A percentile compares a stretch with the other conserved stretches of the same genome.
phyloP scores from a whole-genome alignment of 2,113 vertebrate genomes.

The Heteronetta atricapilla region DNA sequence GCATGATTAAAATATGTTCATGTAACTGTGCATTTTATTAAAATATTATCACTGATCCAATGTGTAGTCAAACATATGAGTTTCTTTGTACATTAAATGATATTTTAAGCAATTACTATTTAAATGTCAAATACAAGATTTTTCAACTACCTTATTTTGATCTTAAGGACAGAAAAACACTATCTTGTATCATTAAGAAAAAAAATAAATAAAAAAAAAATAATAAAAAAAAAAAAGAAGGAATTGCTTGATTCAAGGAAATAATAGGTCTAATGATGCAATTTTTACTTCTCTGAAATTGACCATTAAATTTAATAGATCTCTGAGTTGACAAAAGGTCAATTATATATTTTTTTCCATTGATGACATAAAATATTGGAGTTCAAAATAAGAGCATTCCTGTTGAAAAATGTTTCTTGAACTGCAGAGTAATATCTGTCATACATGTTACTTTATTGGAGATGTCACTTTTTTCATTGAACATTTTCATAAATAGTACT shows the following conservation, averaged over 20 bases:
- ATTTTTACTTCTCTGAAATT: neutral
- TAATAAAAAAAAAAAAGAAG: neutral
- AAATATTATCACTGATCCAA: neutral
- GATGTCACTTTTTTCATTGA: neutral
- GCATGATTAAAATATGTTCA: neutral
- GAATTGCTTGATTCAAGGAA: neutral
- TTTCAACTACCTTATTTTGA: neutral
- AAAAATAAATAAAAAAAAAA: too few species aligned
- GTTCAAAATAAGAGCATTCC: neutral
- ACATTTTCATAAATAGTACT: neutral
- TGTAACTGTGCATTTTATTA: neutral
- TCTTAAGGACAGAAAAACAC: neutral
- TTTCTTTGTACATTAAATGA: neutral
- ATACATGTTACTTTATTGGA: neutral
- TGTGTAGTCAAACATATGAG: neutral
- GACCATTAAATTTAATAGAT: neutral
- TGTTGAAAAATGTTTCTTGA: neutral
- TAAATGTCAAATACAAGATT: neutral
- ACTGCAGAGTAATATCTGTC: neutral
- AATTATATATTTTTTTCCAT: neutral
- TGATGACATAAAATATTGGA: neutral
- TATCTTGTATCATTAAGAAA: accelerated
- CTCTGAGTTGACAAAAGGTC: neutral
- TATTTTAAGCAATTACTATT: neutral
- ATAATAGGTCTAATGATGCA: neutral